These are phyloP conservation scores for Andrena cerasifolii DNA, from an alignment of 1,140 invertebrate genomes.

Conservation along the genomic window DNA sequence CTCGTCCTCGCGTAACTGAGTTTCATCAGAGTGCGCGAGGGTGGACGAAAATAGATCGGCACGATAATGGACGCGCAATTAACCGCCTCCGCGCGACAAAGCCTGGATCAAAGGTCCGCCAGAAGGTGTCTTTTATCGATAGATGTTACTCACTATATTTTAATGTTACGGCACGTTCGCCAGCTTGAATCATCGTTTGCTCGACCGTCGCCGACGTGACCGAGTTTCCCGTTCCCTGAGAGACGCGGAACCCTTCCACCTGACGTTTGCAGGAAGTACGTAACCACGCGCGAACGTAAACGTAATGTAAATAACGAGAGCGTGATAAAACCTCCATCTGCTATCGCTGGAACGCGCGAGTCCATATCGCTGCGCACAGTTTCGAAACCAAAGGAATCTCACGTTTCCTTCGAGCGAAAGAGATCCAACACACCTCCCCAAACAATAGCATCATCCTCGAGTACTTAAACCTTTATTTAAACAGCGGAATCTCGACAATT, in stretches of 20 bases:
- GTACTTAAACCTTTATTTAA: too few relatives aligned
- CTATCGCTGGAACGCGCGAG: background rate
- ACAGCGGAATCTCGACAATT: too few relatives aligned
- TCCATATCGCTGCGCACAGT: background rate
- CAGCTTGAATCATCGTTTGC: slow-evolving; percentile 55
- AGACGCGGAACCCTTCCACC: slow-evolving; percentile 37
- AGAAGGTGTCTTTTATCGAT: slow-evolving; percentile 41
- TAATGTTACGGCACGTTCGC: slow-evolving; percentile 43
- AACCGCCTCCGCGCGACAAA: slow-evolving; percentile 1
- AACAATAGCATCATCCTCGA: too few relatives aligned
- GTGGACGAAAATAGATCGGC: background rate
- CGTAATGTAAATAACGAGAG: background rate
- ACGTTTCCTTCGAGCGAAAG: background rate
- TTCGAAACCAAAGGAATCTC: slow-evolving; percentile 1
- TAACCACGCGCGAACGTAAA: slow-evolving; percentile 19
- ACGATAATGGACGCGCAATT: slow-evolving; percentile 12
- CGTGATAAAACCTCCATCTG: background rate
- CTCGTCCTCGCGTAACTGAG: background rate
- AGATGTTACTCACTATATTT: slow-evolving; percentile 54
- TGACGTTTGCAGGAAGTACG: slow-evolving; percentile 44
- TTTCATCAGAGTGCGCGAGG: background rate
- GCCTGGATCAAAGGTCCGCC: slow-evolving; percentile 30
- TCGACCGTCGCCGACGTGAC: slow-evolving; percentile 18
- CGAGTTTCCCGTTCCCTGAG: slow-evolving; percentile 33
- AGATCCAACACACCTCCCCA: background rate